phyloP scores from a whole-genome alignment of 2,113 vertebrate species.

The Cololabis saira region DNA sequence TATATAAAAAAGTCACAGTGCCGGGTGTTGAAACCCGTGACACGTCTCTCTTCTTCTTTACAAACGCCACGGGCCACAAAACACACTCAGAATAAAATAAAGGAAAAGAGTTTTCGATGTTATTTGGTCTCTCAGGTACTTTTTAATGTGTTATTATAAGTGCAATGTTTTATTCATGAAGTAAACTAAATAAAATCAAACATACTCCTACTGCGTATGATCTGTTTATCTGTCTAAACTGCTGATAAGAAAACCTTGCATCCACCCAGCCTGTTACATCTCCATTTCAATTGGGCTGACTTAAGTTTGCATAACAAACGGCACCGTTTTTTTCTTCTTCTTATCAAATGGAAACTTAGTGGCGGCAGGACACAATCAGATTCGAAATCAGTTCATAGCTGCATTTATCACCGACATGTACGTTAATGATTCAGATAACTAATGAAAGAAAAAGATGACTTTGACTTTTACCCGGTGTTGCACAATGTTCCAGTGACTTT shows the following conservation, averaged over 20 bases:
- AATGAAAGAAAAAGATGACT: too few species aligned
- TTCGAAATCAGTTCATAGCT: not conserved
- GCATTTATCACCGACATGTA: not conserved
- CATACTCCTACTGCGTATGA: too few species aligned
- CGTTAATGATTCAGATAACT: not conserved
- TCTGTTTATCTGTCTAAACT: too few species aligned
- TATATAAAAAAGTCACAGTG: too few species aligned
- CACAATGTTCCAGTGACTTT: constrained; percentile 6
- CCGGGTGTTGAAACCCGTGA: not conserved
- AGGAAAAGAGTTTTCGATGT: too few species aligned
- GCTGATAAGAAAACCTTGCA: not conserved
- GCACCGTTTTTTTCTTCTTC: not conserved
- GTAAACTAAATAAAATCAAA: too few species aligned
- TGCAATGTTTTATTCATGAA: not conserved
- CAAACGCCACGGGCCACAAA: too few species aligned
- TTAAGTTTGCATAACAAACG: constrained; percentile 10
- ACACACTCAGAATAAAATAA: too few species aligned
- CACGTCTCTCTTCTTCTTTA: not conserved
- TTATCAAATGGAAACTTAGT: constrained; percentile 7
- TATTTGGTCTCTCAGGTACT: too few species aligned
- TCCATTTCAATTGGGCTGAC: constrained; percentile 6
- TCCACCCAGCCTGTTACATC: constrained; percentile 2
- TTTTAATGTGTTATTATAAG: too few species aligned
- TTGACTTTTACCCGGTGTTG: not conserved
- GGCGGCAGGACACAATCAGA: not conserved